These are phyloP conservation scores for Elysia crispata DNA, from an alignment of 2,888 invertebrate species.

Conservation along the genomic window DNA sequence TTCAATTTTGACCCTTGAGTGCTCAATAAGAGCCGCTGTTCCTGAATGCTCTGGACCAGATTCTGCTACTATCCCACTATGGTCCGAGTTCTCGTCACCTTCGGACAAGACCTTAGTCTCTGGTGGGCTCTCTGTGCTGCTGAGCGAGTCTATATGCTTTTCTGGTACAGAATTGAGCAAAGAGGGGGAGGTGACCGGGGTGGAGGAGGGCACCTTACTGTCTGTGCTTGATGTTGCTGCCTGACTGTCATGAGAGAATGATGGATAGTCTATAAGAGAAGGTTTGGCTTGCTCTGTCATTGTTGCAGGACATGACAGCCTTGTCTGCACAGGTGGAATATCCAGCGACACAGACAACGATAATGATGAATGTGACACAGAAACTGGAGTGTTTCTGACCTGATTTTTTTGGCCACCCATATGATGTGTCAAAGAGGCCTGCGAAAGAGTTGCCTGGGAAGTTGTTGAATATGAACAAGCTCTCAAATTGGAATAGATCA, in stretches of 20 bases:
- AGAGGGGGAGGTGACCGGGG: constrained; percentile 41
- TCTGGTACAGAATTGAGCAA: constrained; percentile 53
- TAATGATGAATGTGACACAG: no score
- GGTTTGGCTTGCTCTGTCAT: no score
- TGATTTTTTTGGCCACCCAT: no score
- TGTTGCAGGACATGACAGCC: no score
- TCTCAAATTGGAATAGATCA: constrained; percentile 39
- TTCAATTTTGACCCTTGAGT: constrained; percentile 60
- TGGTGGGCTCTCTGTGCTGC: constrained; percentile 47
- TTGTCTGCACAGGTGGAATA: no score
- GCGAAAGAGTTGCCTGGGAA: background rate
- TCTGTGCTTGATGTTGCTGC: constrained; percentile 41
- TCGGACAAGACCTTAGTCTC: constrained; percentile 56
- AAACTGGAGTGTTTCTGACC: no score
- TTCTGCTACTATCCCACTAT: constrained; percentile 62
- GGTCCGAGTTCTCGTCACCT: constrained; percentile 69
- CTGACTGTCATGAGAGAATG: constrained; percentile 34
- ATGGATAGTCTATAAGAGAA: no score
- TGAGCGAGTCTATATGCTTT: constrained; percentile 48
- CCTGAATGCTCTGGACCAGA: constrained; percentile 53
- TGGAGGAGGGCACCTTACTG: constrained; percentile 19
- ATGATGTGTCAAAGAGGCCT: no score
- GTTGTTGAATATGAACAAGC: constrained; percentile 4
- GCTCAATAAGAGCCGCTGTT: constrained; percentile 59
- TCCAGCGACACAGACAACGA: no score